Percentiles rank a stretch among this genome's conserved stretches.
Conservation (phyloP, 2,797 vertebrate genomes). For the Garrulus glandarius region DNA sequence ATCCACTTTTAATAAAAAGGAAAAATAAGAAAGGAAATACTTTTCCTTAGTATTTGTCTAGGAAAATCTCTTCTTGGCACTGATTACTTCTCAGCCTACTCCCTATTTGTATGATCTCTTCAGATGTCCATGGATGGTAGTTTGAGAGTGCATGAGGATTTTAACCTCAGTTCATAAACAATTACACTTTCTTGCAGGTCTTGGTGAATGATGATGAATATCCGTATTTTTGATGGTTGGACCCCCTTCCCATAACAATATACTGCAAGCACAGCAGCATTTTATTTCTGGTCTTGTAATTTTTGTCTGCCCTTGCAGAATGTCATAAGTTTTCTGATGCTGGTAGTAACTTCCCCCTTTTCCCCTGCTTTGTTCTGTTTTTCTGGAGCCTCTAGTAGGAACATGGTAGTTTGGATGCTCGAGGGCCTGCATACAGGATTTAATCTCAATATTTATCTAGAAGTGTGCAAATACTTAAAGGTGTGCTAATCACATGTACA, state of each 20-base stretch:
- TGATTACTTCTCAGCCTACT: background rate
- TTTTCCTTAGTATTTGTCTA: background rate
- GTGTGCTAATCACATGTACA: background rate
- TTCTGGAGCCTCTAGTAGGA: background rate
- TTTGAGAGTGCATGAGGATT: background rate
- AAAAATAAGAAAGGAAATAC: background rate
- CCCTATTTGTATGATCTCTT: background rate
- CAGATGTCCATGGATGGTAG: background rate
- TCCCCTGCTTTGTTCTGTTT: background rate
- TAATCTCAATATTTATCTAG: background rate
- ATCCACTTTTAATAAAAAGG: slow-evolving; percentile 23
- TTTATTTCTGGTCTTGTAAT: background rate
- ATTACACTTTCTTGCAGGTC: background rate
- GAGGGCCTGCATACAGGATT: background rate
- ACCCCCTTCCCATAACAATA: background rate
- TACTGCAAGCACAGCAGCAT: background rate
- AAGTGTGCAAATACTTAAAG: background rate
- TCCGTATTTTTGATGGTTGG: background rate
- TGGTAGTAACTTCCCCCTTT: background rate
- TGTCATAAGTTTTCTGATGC: background rate
- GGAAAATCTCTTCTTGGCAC: background rate
- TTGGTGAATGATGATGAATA: background rate
- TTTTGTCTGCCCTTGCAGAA: background rate
- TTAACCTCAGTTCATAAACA: background rate
- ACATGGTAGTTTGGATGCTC: background rate